These are phyloP conservation scores for Tragelaphus strepsiceros DNA, from an alignment of 2,113 vertebrate genomes.

Conservation along the genomic window DNA sequence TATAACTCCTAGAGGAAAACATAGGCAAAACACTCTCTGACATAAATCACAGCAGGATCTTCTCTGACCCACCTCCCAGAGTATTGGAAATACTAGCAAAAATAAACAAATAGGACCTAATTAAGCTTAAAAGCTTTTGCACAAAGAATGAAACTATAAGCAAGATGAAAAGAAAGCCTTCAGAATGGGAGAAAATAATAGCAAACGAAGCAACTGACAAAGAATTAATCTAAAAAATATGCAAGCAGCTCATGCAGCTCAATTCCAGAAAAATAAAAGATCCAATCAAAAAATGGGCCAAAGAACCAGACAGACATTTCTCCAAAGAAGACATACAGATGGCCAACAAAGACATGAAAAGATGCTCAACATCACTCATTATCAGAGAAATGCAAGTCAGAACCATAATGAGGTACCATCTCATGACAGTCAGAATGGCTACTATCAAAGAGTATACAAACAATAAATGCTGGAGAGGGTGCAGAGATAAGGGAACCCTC, in stretches of 20 bases:
- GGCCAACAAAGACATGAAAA: background rate
- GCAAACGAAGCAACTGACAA: background rate
- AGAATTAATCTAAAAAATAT: background rate
- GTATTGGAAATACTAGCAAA: background rate
- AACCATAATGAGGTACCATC: background rate
- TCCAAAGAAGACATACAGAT: background rate
- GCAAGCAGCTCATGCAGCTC: background rate
- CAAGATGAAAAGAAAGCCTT: background rate
- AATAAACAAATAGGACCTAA: background rate
- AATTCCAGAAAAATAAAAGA: background rate
- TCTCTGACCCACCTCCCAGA: background rate
- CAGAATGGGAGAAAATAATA: no score
- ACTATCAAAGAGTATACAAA: background rate
- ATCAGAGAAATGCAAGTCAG: background rate
- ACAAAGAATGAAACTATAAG: fast-evolving
- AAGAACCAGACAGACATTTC: background rate
- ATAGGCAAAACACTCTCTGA: background rate
- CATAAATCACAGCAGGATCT: background rate
- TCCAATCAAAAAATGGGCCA: background rate
- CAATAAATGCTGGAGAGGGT: background rate
- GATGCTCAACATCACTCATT: background rate
- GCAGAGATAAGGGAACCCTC: background rate
- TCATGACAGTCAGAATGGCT: background rate
- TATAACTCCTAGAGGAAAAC: background rate
- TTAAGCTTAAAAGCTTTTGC: background rate